These are phyloP conservation scores for Chlorodrepanis virens DNA, from an alignment of 2,113 vertebrate genomes.

Conservation along the genomic window DNA sequence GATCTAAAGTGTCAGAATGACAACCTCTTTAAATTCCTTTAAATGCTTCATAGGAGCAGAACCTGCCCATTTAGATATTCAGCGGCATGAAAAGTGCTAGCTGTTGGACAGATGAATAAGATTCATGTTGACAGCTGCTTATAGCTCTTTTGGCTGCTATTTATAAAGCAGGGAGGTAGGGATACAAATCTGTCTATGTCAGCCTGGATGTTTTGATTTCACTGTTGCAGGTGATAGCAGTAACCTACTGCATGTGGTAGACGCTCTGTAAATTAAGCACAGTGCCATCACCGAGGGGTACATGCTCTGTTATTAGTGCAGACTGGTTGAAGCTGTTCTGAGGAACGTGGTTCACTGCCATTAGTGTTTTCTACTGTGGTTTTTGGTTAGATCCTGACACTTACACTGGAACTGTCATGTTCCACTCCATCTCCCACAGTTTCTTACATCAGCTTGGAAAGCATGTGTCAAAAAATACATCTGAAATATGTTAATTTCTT, in stretches of 20 bases:
- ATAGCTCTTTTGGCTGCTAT: slow-evolving; percentile 41
- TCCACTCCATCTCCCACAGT: neutral
- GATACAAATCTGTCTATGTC: neutral
- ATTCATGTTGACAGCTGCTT: slow-evolving; percentile 48
- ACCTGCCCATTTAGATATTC: slow-evolving; percentile 47
- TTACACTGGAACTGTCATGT: neutral
- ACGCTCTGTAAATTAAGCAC: slow-evolving; percentile 7
- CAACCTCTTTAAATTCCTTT: slow-evolving; percentile 24
- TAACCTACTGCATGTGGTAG: neutral
- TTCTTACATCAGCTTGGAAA: neutral
- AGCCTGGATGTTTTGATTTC: slow-evolving; percentile 12
- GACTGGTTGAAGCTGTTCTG: neutral
- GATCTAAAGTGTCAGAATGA: slow-evolving; percentile 29
- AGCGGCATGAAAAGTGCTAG: slow-evolving; percentile 41
- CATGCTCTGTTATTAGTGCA: neutral
- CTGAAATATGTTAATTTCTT: slow-evolving; percentile 14
- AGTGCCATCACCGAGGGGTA: neutral
- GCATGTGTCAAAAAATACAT: neutral
- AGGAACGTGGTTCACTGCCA: neutral
- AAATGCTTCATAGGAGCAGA: slow-evolving; percentile 12
- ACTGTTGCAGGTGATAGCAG: neutral
- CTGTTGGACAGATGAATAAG: slow-evolving; percentile 21
- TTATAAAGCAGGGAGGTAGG: neutral
- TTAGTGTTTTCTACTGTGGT: neutral
- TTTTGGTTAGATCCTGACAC: slow-evolving; percentile 16